Percentiles rank a stretch among this genome's conserved stretches.
phyloP scores from a whole-genome alignment of 2,888 invertebrate genomes.

The Sesia apiformis region DNA sequence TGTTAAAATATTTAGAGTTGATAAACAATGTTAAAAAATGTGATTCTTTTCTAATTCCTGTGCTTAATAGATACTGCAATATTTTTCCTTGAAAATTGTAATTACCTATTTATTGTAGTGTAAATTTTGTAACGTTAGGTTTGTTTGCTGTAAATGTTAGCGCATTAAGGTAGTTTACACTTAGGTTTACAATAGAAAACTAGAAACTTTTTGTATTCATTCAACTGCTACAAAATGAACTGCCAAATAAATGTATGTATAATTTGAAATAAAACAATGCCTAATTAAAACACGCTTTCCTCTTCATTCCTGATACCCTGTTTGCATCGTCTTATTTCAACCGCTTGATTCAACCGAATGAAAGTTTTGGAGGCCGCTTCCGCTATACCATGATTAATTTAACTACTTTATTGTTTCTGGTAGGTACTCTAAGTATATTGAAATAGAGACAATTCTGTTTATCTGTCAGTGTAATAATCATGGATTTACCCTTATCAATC shows the following conservation, averaged over 20 bases:
- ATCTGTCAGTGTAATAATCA: too few relatives aligned
- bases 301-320: neutral
- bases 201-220: slow-evolving; percentile 28
- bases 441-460: too few relatives aligned
- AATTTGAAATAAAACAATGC: slow-evolving; percentile 50
- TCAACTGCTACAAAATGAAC: slow-evolving; percentile 40
- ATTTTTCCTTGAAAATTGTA: too few relatives aligned
- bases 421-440: too few relatives aligned
- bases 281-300: slow-evolving; percentile 16
- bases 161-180: slow-evolving; percentile 11
- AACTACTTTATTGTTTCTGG: too few relatives aligned
- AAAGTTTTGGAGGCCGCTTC: neutral
- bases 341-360: neutral
- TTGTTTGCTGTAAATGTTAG: slow-evolving; percentile 25
- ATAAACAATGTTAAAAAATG: too few relatives aligned
- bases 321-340: neutral
- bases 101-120: too few relatives aligned
- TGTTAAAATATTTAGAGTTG: too few relatives aligned
- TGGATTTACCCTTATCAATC: too few relatives aligned
- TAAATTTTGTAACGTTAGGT: neutral
- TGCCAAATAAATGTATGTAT: slow-evolving; percentile 61
- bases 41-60: too few relatives aligned
- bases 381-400: too few relatives aligned
- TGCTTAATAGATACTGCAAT: too few relatives aligned
- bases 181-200: slow-evolving; percentile 3